Conservation (phyloP, 2,888 invertebrate genomes). For the Synergus gifuensis region DNA sequence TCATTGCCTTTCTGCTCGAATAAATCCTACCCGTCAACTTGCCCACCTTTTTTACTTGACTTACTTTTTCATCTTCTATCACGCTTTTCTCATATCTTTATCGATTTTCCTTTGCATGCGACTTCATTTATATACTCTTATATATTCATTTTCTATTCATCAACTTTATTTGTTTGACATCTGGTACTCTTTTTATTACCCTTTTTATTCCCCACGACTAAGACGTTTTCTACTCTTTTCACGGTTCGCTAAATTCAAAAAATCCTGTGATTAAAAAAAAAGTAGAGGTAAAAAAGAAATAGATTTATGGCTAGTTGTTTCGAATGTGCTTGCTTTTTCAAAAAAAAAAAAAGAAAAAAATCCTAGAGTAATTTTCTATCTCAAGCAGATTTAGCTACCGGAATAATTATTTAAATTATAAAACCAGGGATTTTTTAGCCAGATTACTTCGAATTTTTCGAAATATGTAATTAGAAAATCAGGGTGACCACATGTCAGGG, state of each 20-base stretch:
- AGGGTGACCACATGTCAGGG: too few relatives aligned
- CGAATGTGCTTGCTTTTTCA: not conserved
- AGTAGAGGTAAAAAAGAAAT: not conserved
- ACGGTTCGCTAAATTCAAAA: not conserved
- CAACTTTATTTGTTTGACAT: not conserved
- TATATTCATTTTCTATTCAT: not conserved
- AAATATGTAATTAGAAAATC: too few relatives aligned
- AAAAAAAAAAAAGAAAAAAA: not conserved
- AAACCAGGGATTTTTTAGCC: too few relatives aligned
- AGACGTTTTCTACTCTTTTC: not conserved
- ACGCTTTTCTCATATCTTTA: not conserved
- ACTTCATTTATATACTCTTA: not conserved
- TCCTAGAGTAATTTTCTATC: not conserved
- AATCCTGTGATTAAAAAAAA: not conserved
- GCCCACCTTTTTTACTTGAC: slow-evolving; percentile 19
- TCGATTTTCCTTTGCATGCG: not conserved
- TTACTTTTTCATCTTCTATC: slow-evolving; percentile 5
- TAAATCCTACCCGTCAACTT: slow-evolving; percentile 29
- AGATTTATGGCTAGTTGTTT: not conserved
- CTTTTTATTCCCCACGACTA: not conserved
- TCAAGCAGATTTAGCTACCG: not conserved
- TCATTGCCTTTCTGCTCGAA: slow-evolving; percentile 28
- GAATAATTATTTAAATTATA: too few relatives aligned
- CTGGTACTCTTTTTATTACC: not conserved
- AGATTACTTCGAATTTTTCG: too few relatives aligned